Evolutionary conservation across 2,888 invertebrate species (phyloP).

Genomic region (Salticus scenicus): DNA sequence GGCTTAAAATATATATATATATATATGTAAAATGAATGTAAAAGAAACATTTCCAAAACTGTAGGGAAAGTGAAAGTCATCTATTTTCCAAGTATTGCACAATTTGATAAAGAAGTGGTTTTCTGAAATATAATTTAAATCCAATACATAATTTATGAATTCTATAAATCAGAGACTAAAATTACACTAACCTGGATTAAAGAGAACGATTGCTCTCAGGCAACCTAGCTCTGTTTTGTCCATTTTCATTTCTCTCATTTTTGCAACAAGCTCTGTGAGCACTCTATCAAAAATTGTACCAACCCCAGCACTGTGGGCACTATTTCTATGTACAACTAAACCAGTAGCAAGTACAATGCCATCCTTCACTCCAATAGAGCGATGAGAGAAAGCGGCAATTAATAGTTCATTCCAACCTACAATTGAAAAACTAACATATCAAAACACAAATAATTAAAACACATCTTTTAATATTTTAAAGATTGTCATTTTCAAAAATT

Average conservation of each 20-base stretch:
- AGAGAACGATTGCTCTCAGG: conserved; percentile 93
- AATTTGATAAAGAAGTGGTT: no score
- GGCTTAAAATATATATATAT: no score
- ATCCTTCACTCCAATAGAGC: conserved; percentile 88
- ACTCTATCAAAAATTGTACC: conserved; percentile 94
- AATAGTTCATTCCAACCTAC: conserved; percentile 94
- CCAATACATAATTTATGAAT: no score
- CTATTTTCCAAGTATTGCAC: no score
- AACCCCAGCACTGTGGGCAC: conserved; percentile 86
- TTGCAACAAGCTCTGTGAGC: conserved; percentile 92
- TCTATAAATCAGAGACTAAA: no score
- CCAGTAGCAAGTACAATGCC: conserved; percentile 85
- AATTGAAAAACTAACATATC: neutral
- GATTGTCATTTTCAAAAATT: no score
- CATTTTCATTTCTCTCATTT: conserved; percentile 96
- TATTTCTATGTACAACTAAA: conserved; percentile 88
- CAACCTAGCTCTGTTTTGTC: conserved; percentile 95
- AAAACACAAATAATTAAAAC: no score
- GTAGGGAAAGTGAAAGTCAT: no score
- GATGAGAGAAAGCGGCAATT: conserved; percentile 92
- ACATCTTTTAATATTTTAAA: no score
- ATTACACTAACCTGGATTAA: conserved; percentile 88
- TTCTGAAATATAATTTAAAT: no score
- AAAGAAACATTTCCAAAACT: no score
- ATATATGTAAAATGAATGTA: no score